These are phyloP conservation scores for Lithophane ornitopus DNA, from an alignment of 2,888 invertebrate species.

Conservation along the genomic window DNA sequence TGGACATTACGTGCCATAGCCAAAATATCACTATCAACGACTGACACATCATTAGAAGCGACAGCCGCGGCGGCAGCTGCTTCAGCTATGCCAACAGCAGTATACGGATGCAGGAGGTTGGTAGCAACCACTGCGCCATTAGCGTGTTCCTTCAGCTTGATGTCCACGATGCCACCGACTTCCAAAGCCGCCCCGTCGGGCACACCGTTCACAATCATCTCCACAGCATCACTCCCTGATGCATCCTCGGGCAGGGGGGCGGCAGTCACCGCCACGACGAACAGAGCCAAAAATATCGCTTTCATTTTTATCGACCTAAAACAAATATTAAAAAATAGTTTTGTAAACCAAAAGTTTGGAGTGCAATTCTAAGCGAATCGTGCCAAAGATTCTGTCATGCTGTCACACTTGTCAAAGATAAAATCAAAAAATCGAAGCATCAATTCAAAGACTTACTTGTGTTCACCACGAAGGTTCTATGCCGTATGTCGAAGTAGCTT, in stretches of 20 bases:
- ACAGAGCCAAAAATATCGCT: constrained; percentile 76
- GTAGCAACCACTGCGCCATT: constrained; percentile 72
- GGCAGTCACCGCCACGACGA: constrained; percentile 77
- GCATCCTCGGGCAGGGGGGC: constrained; percentile 70
- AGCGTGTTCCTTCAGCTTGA: constrained; percentile 76
- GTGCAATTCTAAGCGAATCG: constrained; percentile 1
- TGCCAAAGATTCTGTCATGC: constrained; percentile 25
- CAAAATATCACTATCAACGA: background rate
- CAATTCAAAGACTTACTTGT: constrained; percentile 69
- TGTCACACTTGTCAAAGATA: constrained; percentile 23
- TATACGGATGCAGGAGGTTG: constrained; percentile 77
- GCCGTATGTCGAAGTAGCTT: constrained; percentile 63
- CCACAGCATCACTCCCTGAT: constrained; percentile 73
- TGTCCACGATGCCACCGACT: constrained; percentile 74
- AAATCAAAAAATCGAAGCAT: constrained; percentile 12
- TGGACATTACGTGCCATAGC: background rate
- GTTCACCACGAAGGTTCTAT: constrained; percentile 66
- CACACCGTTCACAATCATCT: constrained; percentile 80
- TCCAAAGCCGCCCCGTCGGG: constrained; percentile 79
- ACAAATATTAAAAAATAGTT: constrained; percentile 43
- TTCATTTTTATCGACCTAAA: constrained; percentile 79
- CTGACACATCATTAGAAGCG: constrained; percentile 11
- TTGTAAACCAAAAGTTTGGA: constrained; percentile 25
- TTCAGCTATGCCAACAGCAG: constrained; percentile 78
- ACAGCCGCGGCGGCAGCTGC: constrained; percentile 68